Evolutionary conservation across 2,888 invertebrate species (phyloP), one percentile per base, ranked within the genome.

Genomic region (Odontocolon sp.): DNA sequence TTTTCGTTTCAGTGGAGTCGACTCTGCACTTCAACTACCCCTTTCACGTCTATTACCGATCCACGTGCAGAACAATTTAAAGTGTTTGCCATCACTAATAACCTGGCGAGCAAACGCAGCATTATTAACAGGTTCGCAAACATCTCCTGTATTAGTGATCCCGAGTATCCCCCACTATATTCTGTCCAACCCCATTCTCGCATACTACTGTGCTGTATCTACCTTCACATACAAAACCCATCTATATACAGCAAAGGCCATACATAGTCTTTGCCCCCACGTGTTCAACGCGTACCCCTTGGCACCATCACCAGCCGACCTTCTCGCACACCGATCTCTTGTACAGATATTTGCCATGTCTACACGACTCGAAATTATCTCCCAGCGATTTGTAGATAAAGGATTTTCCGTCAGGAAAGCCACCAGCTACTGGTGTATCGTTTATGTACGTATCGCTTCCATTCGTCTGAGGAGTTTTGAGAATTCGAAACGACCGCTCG

Each of bases 41-140:
- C n/a, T n/a, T n/a, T n/a, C 21, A 3, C 50, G 78, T 74, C 77
- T 75, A 80, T 79, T 79, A 78, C 77, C 78, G 78, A 81, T 80
- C 63, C 74, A 66, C 74, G 74, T 50, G 59, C 61, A 73, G 78
- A 86, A 88, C 87, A 87, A 88, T 89, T 87, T 86, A 87, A 85
- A 85, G 85, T 88, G 88, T 88, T 88, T 88, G 88, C 89, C 86
- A 85, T 86, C 85, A 82, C 87, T 89, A 88, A 89, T 89, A 89
- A 89, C 87, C 86, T 83, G 84, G 80, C 84, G 86, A 85, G 86
- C 83, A 88, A 89, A 88, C 88, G 82, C 82, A 84, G 87, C 88
- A 88, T 89, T 89, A 89, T 88, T 89, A 89, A 89, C 88, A 88
- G 88, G 88, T 88, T 84, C 76, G 87, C 87, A 88, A 87, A 89